These are phyloP conservation scores for Asbolus verrucosus DNA, from an alignment of 1,140 invertebrate species.

Conservation along the genomic window DNA sequence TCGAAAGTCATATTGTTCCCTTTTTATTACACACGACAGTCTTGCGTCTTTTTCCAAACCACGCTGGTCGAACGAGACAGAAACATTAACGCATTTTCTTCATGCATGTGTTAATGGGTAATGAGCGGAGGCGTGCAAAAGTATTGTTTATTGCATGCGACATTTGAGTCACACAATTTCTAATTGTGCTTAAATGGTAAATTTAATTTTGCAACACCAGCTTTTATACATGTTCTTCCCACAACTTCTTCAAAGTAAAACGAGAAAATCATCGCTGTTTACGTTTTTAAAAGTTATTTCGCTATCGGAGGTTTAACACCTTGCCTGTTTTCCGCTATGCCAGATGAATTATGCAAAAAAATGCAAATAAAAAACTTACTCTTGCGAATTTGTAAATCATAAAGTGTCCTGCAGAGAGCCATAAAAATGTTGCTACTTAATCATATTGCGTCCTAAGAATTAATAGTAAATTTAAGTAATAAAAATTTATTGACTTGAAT, in stretches of 20 bases:
- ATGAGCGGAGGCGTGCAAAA: conserved; percentile 28
- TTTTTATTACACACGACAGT: conserved; percentile 9
- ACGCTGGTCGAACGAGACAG: background rate
- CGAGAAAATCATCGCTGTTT: background rate
- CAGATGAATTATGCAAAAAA: conserved; percentile 8
- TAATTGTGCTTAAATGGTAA: background rate
- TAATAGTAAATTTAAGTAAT: too few species aligned
- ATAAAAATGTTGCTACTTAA: conserved; percentile 2
- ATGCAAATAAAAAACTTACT: background rate
- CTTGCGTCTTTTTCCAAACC: conserved; percentile 8
- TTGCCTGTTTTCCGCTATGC: background rate
- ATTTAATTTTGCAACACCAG: background rate
- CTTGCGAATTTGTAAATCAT: background rate
- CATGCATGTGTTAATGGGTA: conserved; percentile 2
- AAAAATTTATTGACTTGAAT: too few species aligned
- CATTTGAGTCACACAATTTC: conserved; percentile 12
- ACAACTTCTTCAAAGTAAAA: background rate
- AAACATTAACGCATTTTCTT: background rate
- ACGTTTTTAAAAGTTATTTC: too few species aligned
- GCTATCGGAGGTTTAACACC: background rate
- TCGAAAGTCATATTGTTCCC: conserved; percentile 28
- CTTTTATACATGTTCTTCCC: too few species aligned
- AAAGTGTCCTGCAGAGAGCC: background rate
- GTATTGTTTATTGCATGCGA: conserved; percentile 15
- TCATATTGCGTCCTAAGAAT: background rate